These are phyloP conservation scores for Brevimyrus niger DNA, from an alignment of 2,113 vertebrate species.

Conservation along the genomic window DNA sequence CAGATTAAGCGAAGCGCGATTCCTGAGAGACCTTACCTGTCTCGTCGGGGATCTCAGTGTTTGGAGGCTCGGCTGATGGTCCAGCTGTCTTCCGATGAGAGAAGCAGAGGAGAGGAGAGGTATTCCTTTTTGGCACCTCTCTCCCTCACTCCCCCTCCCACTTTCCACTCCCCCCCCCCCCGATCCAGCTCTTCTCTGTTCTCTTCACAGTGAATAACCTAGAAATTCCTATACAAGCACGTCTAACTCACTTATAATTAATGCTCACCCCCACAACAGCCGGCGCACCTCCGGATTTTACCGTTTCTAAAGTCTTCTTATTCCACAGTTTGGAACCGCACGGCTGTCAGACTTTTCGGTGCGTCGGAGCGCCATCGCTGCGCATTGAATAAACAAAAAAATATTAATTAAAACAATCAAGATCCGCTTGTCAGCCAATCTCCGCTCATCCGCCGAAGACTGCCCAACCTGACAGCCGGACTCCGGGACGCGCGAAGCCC, in stretches of 20 bases:
- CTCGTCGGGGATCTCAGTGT: constrained; percentile 50
- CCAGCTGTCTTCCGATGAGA: constrained; percentile 55
- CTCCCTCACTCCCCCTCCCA: constrained; percentile 9
- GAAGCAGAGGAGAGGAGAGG: constrained; percentile 26
- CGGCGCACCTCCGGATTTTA: neutral
- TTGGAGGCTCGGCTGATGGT: constrained; percentile 49
- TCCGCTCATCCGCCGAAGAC: neutral
- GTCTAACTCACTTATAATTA: neutral
- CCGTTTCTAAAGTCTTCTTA: neutral
- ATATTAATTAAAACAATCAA: neutral
- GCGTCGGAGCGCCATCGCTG: neutral
- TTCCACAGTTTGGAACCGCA: neutral
- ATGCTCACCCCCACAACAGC: neutral
- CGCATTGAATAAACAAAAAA: neutral
- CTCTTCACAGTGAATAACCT: neutral
- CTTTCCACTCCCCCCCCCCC: constrained; percentile 21
- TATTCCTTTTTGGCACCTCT: constrained; percentile 29
- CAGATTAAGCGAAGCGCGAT: neutral
- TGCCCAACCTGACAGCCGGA: neutral
- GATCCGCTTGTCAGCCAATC: neutral
- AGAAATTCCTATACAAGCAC: neutral
- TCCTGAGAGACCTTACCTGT: constrained; percentile 51
- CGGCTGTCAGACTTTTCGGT: neutral
- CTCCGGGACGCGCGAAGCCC: neutral
- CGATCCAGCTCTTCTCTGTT: constrained; percentile 10